phyloP scores from a whole-genome alignment of 1,140 invertebrate genomes.

The Periplaneta americana region DNA sequence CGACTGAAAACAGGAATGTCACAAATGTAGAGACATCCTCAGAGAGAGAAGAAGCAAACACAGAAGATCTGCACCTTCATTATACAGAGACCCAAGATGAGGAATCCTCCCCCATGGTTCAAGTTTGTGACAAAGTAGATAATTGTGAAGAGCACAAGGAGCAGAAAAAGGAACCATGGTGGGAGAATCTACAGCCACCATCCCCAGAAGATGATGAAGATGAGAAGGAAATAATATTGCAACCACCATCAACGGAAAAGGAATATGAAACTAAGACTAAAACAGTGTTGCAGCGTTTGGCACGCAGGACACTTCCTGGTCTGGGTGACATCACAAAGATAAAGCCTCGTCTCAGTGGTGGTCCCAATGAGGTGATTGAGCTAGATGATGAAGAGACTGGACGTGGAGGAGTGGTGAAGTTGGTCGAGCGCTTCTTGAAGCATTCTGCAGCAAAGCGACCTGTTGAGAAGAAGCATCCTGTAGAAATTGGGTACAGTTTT shows the following conservation, averaged over 20 bases:
- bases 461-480: constrained; percentile 26
- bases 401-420: constrained; percentile 42
- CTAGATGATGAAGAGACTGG: constrained; percentile 25
- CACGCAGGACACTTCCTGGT: not conserved
- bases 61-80: not conserved
- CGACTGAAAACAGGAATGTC: too few relatives aligned
- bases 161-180: not conserved
- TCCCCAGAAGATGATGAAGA: not conserved
- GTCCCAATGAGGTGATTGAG: constrained; percentile 1
- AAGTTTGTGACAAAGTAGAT: too few relatives aligned
- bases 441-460: constrained; percentile 46
- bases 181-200: not conserved
- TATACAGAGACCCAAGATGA: not conserved
- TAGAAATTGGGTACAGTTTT: not conserved
- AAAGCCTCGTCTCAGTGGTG: not conserved
- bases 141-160: not conserved
- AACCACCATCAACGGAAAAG: not conserved
- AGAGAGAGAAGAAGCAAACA: not conserved
- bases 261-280: not conserved
- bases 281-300: not conserved
- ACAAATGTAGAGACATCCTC: too few relatives aligned
- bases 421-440: constrained; percentile 50
- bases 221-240: too few relatives aligned
- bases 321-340: not conserved
- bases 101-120: not conserved